Evolutionary conservation across 2,113 vertebrate species (phyloP).

Genomic region (Onychostruthus taczanowskii): DNA sequence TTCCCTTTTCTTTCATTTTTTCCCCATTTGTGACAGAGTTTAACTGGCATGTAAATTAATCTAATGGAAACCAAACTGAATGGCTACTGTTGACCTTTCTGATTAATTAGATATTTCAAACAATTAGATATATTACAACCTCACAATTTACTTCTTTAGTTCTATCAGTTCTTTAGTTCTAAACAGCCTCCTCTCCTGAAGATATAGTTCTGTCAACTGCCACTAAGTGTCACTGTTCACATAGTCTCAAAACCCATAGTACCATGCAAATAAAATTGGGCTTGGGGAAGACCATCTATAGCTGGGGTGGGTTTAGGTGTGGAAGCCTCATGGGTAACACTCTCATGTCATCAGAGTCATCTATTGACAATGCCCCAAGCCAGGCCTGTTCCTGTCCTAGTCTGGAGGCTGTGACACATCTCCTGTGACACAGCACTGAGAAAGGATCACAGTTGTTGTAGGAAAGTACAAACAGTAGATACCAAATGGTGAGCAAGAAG

Average conservation of each 20-base stretch:
- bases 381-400: rapidly evolving
- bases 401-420: not conserved
- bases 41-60: not conserved
- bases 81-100: not conserved
- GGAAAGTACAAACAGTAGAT: not conserved
- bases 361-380: not conserved
- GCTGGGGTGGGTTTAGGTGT: not conserved
- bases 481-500: not conserved
- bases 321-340: not conserved
- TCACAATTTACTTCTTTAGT: not conserved
- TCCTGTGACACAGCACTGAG: not conserved
- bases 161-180: not conserved
- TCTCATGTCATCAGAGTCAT: not conserved
- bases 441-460: not conserved
- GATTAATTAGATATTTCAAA: not conserved
- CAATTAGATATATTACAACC: not conserved
- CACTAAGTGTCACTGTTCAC: constrained; percentile 62
- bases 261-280: not conserved
- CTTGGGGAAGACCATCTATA: not conserved
- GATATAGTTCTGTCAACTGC: not conserved
- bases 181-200: not conserved
- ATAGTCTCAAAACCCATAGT: not conserved
- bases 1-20: not conserved
- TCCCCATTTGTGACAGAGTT: not conserved
- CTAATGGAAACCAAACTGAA: not conserved